phyloP scores from a whole-genome alignment of 2,888 invertebrate species.

The Sympetrum striolatum region DNA sequence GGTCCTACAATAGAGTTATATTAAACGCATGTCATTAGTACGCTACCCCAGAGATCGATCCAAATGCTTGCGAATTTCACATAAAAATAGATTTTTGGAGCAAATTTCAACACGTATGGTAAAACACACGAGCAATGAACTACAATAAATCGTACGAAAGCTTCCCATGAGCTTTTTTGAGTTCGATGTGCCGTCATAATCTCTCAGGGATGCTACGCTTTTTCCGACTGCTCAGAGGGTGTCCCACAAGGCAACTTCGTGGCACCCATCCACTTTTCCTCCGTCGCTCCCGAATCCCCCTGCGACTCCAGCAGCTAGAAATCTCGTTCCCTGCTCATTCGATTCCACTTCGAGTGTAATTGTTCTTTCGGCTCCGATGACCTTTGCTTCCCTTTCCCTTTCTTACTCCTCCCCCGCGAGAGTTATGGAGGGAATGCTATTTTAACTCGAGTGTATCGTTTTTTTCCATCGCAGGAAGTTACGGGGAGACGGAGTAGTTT shows the following conservation, averaged over 20 bases:
- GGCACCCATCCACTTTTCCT: background rate
- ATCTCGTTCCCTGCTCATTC: background rate
- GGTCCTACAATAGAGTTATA: too few species aligned
- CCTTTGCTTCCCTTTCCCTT: background rate
- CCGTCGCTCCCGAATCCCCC: background rate
- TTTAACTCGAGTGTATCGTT: background rate
- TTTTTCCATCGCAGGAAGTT: background rate
- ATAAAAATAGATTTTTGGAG: too few species aligned
- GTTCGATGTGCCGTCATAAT: background rate
- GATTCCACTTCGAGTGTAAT: background rate
- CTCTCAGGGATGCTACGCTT: background rate
- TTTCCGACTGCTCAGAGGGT: background rate
- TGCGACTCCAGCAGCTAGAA: background rate
- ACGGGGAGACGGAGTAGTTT: background rate
- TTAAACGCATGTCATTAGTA: too few species aligned
- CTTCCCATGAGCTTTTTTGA: too few species aligned
- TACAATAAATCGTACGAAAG: too few species aligned
- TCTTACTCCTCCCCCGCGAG: background rate
- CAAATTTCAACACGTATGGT: too few species aligned
- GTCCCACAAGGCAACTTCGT: background rate
- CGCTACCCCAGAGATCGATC: too few species aligned
- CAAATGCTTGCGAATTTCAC: too few species aligned
- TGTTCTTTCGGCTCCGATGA: background rate
- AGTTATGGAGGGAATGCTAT: background rate
- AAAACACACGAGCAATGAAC: too few species aligned